A percentile compares a stretch with the other conserved stretches of the same genome.
Conservation (phyloP, 1,140 invertebrate genomes). For the Drosophila miranda region DNA sequence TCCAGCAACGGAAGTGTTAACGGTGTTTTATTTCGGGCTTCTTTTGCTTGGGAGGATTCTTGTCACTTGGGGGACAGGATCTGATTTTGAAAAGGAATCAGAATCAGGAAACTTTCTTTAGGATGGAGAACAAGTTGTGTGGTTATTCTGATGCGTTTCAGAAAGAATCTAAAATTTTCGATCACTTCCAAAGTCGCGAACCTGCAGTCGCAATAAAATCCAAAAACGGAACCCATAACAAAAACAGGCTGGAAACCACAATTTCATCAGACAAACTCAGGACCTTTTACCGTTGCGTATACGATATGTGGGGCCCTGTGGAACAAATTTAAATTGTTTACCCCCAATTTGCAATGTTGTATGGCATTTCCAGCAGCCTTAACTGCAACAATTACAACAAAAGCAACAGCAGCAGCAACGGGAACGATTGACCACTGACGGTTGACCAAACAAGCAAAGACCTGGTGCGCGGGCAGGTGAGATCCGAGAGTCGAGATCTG, state of each 20-base stretch:
- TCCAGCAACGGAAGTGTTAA: conserved; percentile 67
- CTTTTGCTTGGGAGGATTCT: too few relatives aligned
- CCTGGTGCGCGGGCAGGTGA: background rate
- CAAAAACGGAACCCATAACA: too few relatives aligned
- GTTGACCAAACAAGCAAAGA: conserved; percentile 31
- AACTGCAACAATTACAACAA: background rate
- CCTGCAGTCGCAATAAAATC: too few relatives aligned
- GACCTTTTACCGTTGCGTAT: conserved; percentile 38
- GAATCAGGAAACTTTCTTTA: background rate
- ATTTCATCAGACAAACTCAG: too few relatives aligned
- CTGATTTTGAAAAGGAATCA: background rate
- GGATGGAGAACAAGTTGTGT: too few relatives aligned
- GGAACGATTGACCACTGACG: conserved; percentile 34
- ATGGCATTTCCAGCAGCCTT: too few relatives aligned
- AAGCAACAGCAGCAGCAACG: background rate
- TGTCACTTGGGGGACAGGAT: background rate
- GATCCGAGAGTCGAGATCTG: conserved; percentile 10
- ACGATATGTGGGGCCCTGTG: conserved; percentile 41
- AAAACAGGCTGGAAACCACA: too few relatives aligned
- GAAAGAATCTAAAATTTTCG: too few relatives aligned
- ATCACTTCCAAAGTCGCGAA: too few relatives aligned
- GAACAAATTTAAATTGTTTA: conserved; percentile 42
- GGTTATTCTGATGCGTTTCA: too few relatives aligned
- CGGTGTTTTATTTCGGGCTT: conserved; percentile 21
- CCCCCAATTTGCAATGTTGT: conserved; percentile 20